These are phyloP conservation scores for Belonocnema kinseyi DNA, from an alignment of 1,140 invertebrate genomes.

Conservation along the genomic window DNA sequence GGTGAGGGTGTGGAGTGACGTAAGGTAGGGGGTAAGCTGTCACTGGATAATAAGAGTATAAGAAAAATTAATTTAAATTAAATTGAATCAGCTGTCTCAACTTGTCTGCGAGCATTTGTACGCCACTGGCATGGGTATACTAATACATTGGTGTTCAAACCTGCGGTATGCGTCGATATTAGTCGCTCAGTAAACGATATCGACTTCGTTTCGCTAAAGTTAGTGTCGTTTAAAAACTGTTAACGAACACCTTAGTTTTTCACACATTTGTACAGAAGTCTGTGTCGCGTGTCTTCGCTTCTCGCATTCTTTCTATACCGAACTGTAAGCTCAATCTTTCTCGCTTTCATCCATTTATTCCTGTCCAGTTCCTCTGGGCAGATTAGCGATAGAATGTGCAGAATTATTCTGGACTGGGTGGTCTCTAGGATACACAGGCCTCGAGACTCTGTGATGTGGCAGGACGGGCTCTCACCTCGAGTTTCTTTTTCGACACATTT, in stretches of 20 bases:
- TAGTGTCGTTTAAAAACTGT: not conserved
- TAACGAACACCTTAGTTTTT: not conserved
- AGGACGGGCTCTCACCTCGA: slow-evolving; percentile 45
- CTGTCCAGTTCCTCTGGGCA: slow-evolving; percentile 21
- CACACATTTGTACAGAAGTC: not conserved
- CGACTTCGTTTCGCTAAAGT: not conserved
- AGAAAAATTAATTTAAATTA: too few species aligned
- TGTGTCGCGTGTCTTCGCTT: slow-evolving; percentile 15
- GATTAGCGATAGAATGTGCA: not conserved
- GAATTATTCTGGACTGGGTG: slow-evolving; percentile 6
- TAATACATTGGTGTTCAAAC: not conserved
- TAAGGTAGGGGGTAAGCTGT: too few species aligned
- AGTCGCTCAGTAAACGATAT: not conserved
- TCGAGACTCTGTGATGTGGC: not conserved
- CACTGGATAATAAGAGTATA: too few species aligned
- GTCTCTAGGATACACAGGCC: slow-evolving; percentile 18
- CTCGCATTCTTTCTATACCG: slow-evolving; percentile 17
- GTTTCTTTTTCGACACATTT: slow-evolving; percentile 34
- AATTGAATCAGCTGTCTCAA: too few species aligned
- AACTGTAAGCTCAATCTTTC: slow-evolving; percentile 26
- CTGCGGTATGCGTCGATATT: not conserved
- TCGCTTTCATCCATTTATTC: not conserved
- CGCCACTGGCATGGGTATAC: not conserved
- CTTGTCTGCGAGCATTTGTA: too few species aligned
- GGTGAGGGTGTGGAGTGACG: not conserved